Evolutionary conservation across 2,113 vertebrate species (phyloP).

Genomic region (Saguinus imperator): DNA sequence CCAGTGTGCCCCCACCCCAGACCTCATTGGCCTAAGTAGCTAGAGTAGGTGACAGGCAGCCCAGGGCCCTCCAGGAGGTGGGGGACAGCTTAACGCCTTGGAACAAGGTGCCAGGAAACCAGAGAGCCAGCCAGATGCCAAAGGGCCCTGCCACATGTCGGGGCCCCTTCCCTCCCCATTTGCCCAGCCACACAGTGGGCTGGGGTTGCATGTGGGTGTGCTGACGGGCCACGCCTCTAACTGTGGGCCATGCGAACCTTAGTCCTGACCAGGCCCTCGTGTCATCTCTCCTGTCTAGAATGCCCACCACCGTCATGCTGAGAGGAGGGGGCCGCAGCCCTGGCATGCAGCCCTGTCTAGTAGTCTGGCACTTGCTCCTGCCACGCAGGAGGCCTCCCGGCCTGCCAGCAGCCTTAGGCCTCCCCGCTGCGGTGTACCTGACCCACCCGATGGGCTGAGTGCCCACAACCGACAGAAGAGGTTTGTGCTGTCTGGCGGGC

Average conservation of each 20-base stretch:
- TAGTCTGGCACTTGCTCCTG: conserved; percentile 68
- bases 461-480: conserved; percentile 88
- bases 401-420: conserved; percentile 73
- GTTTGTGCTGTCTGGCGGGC: conserved; percentile 90
- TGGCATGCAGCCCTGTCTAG: background rate
- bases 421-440: conserved; percentile 91
- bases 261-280: background rate
- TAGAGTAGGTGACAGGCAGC: background rate
- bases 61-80: background rate
- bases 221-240: background rate
- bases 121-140: background rate
- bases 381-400: fast-evolving
- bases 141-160: background rate
- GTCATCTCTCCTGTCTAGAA: conserved; percentile 52
- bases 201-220: fast-evolving
- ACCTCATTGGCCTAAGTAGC: background rate
- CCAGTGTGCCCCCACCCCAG: background rate
- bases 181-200: background rate
- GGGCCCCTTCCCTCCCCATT: background rate
- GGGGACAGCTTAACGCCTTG: background rate
- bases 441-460: conserved; percentile 70
- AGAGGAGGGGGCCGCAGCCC: conserved; percentile 9
- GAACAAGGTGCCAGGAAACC: background rate
- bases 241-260: fast-evolving
- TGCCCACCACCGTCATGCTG: background rate